Base-by-base conservation (phyloP, 2,113 vertebrate genomes). In the Seriola dumerili region DNA sequence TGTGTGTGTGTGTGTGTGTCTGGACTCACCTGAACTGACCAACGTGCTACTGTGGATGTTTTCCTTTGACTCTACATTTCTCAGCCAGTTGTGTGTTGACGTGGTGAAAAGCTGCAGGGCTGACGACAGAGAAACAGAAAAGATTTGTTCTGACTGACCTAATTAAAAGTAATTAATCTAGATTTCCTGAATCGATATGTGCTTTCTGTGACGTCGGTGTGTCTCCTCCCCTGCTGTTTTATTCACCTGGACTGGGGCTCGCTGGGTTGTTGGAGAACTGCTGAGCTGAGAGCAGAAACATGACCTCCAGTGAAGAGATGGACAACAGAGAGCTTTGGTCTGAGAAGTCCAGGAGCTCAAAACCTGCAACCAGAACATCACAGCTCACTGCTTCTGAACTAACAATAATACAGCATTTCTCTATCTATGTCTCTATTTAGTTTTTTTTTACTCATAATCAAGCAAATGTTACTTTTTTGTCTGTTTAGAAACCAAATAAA, bases 281-380 rank as follows among this genome's bases (percentile, higher is more conserved):
- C 83, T 98, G 97, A 46, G 97, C 97, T 14, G 94, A 95, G 58
- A 94, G 92, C 87, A 99, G 93, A 86, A 99, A 97, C 95, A 97
- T 96, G 42, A 96, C 95, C 90, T 99, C 98, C 77, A 97, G 94
- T 14, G 96, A 97, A n/a, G 96, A 98, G 58, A 94, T 94, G 38
- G 96, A 97, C 78, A 97, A 83, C 62, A 99, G 94, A 1, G 96
- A 95, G 12, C 90, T 94, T 92, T 99, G 97, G 79, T 99, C 97
- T 64, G 96, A 95, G 63, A 79, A 95, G 63, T 97, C 95, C 94
- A 99, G 91, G 75, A 96, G 96, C 80, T 97, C 96, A 93, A 99
- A 99, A 42, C 97, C 97, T 99, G 92, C 3, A 61, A 50, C 58
- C n/a, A 55, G 12, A 68, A 64, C 29, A 59, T 12, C 38, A 58